Base-by-base conservation (phyloP, 2,113 vertebrate species). In the Sprattus sprattus region DNA sequence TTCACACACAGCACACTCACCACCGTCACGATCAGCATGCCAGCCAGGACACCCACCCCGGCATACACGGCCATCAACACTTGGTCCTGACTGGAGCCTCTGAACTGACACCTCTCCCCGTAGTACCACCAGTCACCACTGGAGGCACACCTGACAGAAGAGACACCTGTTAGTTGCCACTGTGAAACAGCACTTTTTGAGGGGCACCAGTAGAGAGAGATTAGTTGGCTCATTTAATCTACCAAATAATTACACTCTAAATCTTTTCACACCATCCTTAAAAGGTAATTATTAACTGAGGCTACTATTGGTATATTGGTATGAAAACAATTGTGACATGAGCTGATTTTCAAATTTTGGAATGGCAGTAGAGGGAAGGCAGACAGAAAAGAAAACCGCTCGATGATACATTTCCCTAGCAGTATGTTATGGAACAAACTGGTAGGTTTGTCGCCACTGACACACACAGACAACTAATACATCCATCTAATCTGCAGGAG, bases 71-170 rank as follows among this genome's bases (percentile, higher is more conserved):
- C 93, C 0, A 96, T 94, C 71, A 92, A 22, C n/a, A 87, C 87
- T 44, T 92, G 95, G 86, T 98, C 96, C 2, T 0, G 45, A 4
- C 8, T 78, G 0, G 96, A 92, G 80, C 97, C 96, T 87, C 85
- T 95, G 83, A 85, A 89, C 91, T 99, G 95, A 91, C 97, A 98
- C 80, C 87, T 93, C 81, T 94, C 83, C 11, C 97, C 97, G 4
- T 94, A 93, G 90, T 96, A 96, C 97, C 97, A 99, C 97, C 97
- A 98, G 92, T 93, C 87, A 0, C 90, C 81, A 0, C 96, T 95
- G 32, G 95, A 95, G 0, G 84, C 91, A 88, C 98, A 99, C 91
- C 98, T 99, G 83, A 22, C 86, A 6, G 82, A 46, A 83, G 46
- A 86, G 60, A 86, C 6, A 82, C 25, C 54, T 28, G 15, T 9